Evolutionary conservation across 1,140 invertebrate species (phyloP).

Genomic region (Musca vetustissima): DNA sequence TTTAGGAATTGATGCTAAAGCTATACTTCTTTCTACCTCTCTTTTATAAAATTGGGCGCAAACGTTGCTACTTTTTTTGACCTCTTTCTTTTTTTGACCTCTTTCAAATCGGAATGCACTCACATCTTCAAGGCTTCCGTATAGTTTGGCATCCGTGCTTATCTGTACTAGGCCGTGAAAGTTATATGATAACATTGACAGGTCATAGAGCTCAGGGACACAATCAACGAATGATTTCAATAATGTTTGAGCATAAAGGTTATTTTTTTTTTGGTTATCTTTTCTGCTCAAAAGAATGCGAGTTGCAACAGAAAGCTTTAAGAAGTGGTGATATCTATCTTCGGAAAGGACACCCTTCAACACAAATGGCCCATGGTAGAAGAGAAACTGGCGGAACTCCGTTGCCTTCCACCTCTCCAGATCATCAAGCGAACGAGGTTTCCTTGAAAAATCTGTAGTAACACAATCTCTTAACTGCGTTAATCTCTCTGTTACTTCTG

Average conservation of each 20-base stretch:
- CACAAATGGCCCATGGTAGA: conserved; percentile 11
- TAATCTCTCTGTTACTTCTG: not conserved
- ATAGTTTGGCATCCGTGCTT: conserved; percentile 26
- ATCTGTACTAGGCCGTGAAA: conserved; percentile 30
- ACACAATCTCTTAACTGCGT: not conserved
- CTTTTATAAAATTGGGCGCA: conserved; percentile 29
- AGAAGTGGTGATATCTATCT: not conserved
- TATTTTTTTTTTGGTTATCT: not conserved
- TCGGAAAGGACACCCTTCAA: not conserved
- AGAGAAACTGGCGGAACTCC: conserved; percentile 3
- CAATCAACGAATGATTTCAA: not conserved
- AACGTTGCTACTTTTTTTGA: conserved; percentile 24
- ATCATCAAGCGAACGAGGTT: not conserved
- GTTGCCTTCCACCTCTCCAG: conserved; percentile 20
- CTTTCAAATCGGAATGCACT: conserved; percentile 32
- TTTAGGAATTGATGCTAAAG: too few species aligned
- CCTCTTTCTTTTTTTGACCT: conserved; percentile 26
- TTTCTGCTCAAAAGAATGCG: not conserved
- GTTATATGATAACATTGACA: conserved; percentile 22
- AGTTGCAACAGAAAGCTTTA: not conserved
- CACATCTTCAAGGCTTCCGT: conserved; percentile 26
- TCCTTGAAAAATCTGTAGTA: not conserved
- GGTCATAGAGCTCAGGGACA: too few species aligned
- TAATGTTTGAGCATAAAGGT: not conserved
- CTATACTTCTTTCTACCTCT: conserved; percentile 16